Evolutionary conservation across 2,113 vertebrate species (phyloP).

Genomic region (Nothobranchius kuhntae): DNA sequence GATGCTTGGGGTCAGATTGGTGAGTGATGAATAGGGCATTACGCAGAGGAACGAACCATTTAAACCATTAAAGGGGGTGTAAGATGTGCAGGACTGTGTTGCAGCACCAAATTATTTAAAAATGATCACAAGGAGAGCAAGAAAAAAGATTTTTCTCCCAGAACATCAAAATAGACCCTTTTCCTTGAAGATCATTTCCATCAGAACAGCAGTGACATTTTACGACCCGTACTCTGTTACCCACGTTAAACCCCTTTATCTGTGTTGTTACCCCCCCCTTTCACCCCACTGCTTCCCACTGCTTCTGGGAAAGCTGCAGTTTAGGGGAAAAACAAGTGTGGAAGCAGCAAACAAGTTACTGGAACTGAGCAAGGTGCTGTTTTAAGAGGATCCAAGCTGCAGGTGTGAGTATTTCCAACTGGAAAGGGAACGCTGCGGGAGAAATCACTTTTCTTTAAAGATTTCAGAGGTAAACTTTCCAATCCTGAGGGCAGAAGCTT

Average conservation of each 20-base stretch:
- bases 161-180: conserved; percentile 4
- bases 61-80: conserved; percentile 61
- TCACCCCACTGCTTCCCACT: conserved; percentile 47
- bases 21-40: conserved; percentile 79
- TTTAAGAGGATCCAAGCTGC: conserved; percentile 49
- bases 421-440: no score
- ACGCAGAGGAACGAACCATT: conserved; percentile 78
- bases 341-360: conserved; percentile 61
- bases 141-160: conserved; percentile 12
- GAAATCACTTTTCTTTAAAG: no score
- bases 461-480: no score
- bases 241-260: conserved; percentile 35
- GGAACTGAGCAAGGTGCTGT: conserved; percentile 47
- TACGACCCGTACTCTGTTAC: conserved; percentile 1
- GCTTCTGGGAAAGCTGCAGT: conserved; percentile 66
- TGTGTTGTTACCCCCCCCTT: conserved; percentile 15
- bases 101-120: conserved; percentile 38
- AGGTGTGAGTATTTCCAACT: conserved; percentile 46
- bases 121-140: conserved; percentile 18
- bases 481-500: no score
- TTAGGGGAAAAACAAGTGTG: conserved; percentile 67
- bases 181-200: conserved; percentile 12
- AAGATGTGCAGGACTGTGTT: conserved; percentile 33
- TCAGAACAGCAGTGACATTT: conserved; percentile 24
- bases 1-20: conserved; percentile 71